Percentiles rank a stretch among this genome's conserved stretches.
These are phyloP conservation scores for Drosophila fungiperda DNA, from an alignment of 2,888 invertebrate species.

Conservation along the genomic window DNA sequence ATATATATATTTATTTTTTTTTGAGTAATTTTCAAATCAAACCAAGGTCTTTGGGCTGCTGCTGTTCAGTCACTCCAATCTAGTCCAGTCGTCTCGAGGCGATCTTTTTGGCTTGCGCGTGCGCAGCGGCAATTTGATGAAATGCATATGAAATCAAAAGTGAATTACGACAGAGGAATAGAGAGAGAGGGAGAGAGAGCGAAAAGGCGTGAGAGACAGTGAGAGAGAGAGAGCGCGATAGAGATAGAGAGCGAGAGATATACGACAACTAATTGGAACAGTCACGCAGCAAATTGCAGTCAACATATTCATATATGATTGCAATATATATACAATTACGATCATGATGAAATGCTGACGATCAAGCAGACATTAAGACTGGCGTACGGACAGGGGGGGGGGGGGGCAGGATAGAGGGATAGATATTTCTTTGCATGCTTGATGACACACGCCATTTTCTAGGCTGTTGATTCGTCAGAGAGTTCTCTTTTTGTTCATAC, in stretches of 20 bases:
- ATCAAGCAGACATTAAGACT: neutral
- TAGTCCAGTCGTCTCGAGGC: slow-evolving; percentile 46
- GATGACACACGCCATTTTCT: slow-evolving; percentile 39
- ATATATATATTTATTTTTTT: slow-evolving; percentile 35
- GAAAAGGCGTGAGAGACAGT: slow-evolving; percentile 10
- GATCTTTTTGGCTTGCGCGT: slow-evolving; percentile 73
- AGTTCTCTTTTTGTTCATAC: slow-evolving; percentile 1
- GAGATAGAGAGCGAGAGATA: slow-evolving; percentile 7
- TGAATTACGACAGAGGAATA: slow-evolving; percentile 66
- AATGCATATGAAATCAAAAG: slow-evolving; percentile 81
- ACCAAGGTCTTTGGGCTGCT: slow-evolving; percentile 65
- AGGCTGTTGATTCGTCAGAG: slow-evolving; percentile 24
- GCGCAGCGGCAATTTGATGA: slow-evolving; percentile 81
- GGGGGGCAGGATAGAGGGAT: neutral
- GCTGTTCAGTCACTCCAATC: neutral
- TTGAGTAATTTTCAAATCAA: slow-evolving; percentile 71
- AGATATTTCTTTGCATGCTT: slow-evolving; percentile 1
- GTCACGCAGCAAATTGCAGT: slow-evolving; percentile 64
- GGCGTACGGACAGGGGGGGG: neutral
- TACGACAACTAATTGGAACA: slow-evolving; percentile 61
- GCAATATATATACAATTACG: slow-evolving; percentile 13
- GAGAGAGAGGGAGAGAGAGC: neutral
- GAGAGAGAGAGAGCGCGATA: slow-evolving; percentile 1
- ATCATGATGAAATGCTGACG: slow-evolving; percentile 27
- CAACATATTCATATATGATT: slow-evolving; percentile 33